Percentiles rank a stretch among this genome's conserved stretches.
Evolutionary conservation across 2,888 invertebrate species (phyloP).

Genomic region (Cephus spinipes): DNA sequence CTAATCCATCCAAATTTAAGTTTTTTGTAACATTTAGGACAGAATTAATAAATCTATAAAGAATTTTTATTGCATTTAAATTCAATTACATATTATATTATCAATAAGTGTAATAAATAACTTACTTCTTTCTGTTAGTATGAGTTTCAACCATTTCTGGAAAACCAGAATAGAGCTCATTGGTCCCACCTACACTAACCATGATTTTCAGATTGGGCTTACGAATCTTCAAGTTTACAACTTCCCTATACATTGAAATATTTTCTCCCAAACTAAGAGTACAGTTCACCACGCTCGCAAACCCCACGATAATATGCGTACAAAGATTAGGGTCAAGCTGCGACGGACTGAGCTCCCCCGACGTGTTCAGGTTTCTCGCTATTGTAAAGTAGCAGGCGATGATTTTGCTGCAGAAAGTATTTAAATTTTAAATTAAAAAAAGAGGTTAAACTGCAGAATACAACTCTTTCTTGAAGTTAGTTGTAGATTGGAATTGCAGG

Average conservation of each 20-base stretch:
- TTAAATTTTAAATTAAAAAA: background rate
- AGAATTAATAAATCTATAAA: constrained; percentile 69
- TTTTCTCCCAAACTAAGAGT: constrained; percentile 70
- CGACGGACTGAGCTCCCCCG: constrained; percentile 68
- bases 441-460: too few relatives aligned
- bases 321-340: constrained; percentile 80
- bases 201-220: constrained; percentile 81
- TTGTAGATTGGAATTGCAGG: too few relatives aligned
- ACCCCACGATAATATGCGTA: constrained; percentile 86
- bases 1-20: constrained; percentile 76
- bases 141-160: constrained; percentile 80
- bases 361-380: constrained; percentile 63
- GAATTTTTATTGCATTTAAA: background rate
- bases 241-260: constrained; percentile 61
- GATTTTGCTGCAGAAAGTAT: constrained; percentile 42
- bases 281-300: constrained; percentile 75
- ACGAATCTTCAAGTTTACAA: constrained; percentile 70
- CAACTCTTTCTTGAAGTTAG: too few relatives aligned
- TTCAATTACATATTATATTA: background rate
- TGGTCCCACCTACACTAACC: constrained; percentile 78
- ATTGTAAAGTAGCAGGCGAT: constrained; percentile 80
- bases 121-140: constrained; percentile 73
- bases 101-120: constrained; percentile 13
- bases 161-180: constrained; percentile 70
- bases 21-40: constrained; percentile 68